Evolutionary conservation across 2,888 invertebrate species (phyloP), one percentile per base, ranked within the genome.

Genomic region (Meliscaeva auricollis): DNA sequence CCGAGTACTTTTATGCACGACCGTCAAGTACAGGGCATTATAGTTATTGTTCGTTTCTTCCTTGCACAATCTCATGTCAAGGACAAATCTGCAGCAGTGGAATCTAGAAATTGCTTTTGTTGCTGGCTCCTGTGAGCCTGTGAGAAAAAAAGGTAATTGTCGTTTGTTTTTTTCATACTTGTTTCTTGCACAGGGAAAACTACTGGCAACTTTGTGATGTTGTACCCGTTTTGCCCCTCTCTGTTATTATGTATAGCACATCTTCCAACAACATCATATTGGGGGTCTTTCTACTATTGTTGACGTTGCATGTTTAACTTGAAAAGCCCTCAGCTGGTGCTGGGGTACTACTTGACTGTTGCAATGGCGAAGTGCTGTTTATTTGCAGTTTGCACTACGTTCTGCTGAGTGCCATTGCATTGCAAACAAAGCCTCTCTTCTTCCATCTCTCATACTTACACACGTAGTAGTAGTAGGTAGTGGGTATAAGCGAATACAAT

Each of bases 291-390:
- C 17, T 26, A 2, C 62, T 52, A 75, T 76, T 76, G 81, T 81
- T 81, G 81, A 76, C 73, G 82, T 77, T 68, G 72, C 70, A 77
- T 77, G 82, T 76, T 77, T 76, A 76, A 72, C 44, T 76, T 82
- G 66, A 68, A 82, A 66, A 82, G 72, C 72, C 77, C 77, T 77
- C 72, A 62, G 46, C 68, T 76, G 66, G 52, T 66, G 52, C 81
- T 73, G 72, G 38, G 66, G 68, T 72, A 82, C 73, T 82, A 82
- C 82, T 82, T 73, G 38, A 82, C 82, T 68, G 77, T 60, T 54
- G 76, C 76, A 82, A 76, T 76, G 72, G 60, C 72, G 38, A 64
- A 83, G 83, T 83, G 74, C 64, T 78, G 78, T 83, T 69, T 79
- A 83, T 79, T 78, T 79, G 73, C 56, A 83, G 48, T 82, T 78